Percentiles rank a stretch among this genome's conserved stretches.
Conservation (phyloP, 2,113 vertebrate species). For the Emydocephalus ijimae region DNA sequence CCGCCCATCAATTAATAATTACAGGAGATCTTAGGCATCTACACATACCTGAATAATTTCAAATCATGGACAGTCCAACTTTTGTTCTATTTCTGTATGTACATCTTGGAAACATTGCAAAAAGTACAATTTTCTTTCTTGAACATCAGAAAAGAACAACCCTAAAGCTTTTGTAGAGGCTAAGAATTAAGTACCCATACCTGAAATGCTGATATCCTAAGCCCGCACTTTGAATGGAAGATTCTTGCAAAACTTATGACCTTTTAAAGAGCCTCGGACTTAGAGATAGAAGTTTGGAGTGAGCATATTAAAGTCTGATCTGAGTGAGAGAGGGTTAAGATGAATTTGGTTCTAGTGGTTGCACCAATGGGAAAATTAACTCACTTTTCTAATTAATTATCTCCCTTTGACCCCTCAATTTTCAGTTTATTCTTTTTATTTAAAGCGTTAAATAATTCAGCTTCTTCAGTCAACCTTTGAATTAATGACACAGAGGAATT, state of each 20-base stretch:
- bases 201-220: background rate
- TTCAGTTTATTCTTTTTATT: background rate
- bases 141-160: background rate
- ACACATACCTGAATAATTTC: background rate
- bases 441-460: background rate
- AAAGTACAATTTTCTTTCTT: background rate
- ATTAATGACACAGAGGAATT: background rate
- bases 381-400: background rate
- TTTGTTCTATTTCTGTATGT: background rate
- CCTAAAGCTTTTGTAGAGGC: background rate
- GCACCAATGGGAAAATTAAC: background rate
- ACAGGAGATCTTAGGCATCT: background rate
- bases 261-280: background rate
- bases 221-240: background rate
- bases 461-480: background rate
- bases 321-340: background rate
- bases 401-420: background rate
- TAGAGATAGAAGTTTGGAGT: background rate
- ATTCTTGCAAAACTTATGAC: background rate
- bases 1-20: background rate
- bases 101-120: background rate
- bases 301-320: background rate
- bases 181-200: background rate
- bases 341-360: background rate
- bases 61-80: background rate